Percentiles rank a stretch among this genome's conserved stretches.
These are phyloP conservation scores for Merodon equestris DNA, from an alignment of 2,888 invertebrate species.

Conservation along the genomic window DNA sequence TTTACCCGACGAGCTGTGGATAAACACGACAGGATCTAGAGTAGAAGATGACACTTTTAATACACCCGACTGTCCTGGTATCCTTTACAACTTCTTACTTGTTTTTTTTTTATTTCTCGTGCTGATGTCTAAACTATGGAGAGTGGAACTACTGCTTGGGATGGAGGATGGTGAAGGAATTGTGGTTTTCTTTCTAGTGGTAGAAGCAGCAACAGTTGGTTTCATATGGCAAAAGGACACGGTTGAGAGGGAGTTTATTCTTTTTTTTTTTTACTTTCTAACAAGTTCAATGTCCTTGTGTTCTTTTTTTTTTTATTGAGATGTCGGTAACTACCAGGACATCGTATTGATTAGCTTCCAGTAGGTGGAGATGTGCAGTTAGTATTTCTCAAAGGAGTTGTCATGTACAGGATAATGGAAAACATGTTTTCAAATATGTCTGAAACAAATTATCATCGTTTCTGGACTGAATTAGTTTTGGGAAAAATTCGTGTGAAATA, in stretches of 20 bases:
- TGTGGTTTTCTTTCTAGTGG: constrained; percentile 50
- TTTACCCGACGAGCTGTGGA: constrained; percentile 58
- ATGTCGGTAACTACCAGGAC: not conserved
- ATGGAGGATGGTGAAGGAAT: constrained; percentile 44
- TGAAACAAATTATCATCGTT: constrained; percentile 51
- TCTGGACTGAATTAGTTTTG: constrained; percentile 64
- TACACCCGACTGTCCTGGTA: constrained; percentile 20
- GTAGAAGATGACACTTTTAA: constrained; percentile 61
- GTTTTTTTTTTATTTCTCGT: constrained; percentile 13
- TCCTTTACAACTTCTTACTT: not conserved
- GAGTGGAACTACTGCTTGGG: constrained; percentile 19
- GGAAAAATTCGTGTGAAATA: constrained; percentile 40
- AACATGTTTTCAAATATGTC: constrained; percentile 48
- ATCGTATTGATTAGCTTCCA: constrained; percentile 42
- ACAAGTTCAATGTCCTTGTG: constrained; percentile 65
- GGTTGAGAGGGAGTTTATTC: constrained; percentile 16
- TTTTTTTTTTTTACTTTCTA: constrained; percentile 18
- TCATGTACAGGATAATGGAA: constrained; percentile 46
- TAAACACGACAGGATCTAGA: constrained; percentile 42
- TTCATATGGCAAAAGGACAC: constrained; percentile 54
- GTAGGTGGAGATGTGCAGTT: constrained; percentile 30
- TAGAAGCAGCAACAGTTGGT: constrained; percentile 61
- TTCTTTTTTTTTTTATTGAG: constrained; percentile 15
- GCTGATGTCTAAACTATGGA: not conserved
- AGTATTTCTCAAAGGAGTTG: constrained; percentile 41